Base-by-base conservation (phyloP, 2,888 invertebrate genomes). In the Habroteleia sp. region DNA sequence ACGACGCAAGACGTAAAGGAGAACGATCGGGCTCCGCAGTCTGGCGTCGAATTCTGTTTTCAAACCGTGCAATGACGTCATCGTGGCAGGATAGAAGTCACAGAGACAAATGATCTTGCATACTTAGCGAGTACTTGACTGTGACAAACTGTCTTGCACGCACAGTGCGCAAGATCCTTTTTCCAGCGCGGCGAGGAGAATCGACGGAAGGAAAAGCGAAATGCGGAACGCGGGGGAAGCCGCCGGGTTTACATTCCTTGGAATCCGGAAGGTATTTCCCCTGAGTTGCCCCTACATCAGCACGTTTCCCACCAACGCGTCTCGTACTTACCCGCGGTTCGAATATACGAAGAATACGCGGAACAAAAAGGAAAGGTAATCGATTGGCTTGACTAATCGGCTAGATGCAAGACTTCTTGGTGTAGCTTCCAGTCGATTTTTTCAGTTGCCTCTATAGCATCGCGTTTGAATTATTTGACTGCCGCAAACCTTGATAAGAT, bases 51-150 rank as follows among this genome's bases (percentile, higher is more conserved):
- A 63, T 68, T 63, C 62, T 41, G 69, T 58, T 60, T 62, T 52
- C 54, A 16, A 27, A 27, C 37, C 56, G 42, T 23, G 14, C 20
- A 52, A 41, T 52, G 68, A 71, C 71, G 62, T 66, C 62, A 54
- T 35, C 63, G 35, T 41, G 66, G 50, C 50, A 56, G 50, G 11
- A 54, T 42, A 41, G 63, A 62, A 41, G 48, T 14, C 17, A 79
- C 79, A 73, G 80, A 85, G 85, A 87, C 85, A 87, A 87, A 87
- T 86, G 85, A 84, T 82, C 80, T 82, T 76, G 85, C 85, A 85
- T 87, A 85, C 84, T 86, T 85, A 85, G 84, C 79, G 81, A 81
- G 82, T 81, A 79, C 82, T 84, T 85, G 87, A 86, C 86, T 85
- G 84, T 86, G 86, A 87, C 86, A 87, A 86, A 87, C 83, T 84